A percentile compares a stretch with the other conserved stretches of the same genome.
phyloP scores from a whole-genome alignment of 1,140 invertebrate species.

The Araneus ventricosus region DNA sequence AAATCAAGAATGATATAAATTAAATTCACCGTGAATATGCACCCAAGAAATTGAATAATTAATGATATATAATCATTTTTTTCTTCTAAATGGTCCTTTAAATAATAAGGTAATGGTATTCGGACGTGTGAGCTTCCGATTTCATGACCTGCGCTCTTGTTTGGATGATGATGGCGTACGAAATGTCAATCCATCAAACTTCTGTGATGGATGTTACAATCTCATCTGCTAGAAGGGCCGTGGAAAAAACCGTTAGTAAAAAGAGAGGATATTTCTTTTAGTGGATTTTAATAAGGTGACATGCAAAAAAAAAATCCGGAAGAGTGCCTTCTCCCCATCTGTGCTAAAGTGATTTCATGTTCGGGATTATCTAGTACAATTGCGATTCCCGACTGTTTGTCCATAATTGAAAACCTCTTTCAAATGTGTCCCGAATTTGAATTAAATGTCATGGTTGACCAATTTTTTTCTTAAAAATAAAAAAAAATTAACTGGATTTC shows the following conservation, averaged over 20 bases:
- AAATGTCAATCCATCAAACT: neutral
- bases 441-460: no score
- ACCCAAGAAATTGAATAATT: slow-evolving; percentile 25
- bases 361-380: no score
- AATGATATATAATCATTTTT: slow-evolving; percentile 15
- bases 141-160: neutral
- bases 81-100: neutral
- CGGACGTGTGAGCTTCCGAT: neutral
- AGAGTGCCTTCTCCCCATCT: no score
- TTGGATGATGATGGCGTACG: neutral
- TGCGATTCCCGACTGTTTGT: no score
- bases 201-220: neutral
- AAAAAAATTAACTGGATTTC: no score
- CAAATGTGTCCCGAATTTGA: no score
- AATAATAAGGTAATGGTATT: neutral
- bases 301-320: no score
- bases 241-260: neutral
- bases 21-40: neutral
- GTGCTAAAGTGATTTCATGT: no score
- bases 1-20: neutral
- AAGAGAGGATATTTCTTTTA: neutral
- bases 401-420: no score
- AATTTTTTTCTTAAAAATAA: no score
- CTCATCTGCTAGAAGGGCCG: neutral
- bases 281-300: no score